Percentiles rank a stretch among this genome's conserved stretches.
Evolutionary conservation across 1,140 invertebrate genomes (phyloP).

Genomic region (Triops longicaudatus): DNA sequence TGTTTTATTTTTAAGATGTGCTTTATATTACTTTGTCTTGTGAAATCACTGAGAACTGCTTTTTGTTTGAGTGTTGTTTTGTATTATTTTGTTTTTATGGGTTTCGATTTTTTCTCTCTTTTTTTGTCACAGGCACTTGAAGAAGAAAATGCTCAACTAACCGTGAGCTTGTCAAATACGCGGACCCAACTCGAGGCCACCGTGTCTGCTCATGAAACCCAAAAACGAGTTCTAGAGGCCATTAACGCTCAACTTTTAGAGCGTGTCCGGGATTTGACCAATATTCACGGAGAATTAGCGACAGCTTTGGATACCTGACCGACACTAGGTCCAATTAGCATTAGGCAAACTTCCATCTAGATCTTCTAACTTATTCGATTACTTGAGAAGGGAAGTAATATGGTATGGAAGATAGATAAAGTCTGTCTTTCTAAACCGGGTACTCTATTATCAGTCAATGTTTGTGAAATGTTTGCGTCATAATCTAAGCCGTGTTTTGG

Average conservation of each 20-base stretch:
- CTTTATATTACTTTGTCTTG: background rate
- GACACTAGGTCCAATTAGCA: background rate
- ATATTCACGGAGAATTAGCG: conserved; percentile 72
- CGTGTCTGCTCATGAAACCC: conserved; percentile 68
- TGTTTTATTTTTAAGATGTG: background rate
- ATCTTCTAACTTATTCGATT: background rate
- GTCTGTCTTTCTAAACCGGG: background rate
- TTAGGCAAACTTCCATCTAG: background rate
- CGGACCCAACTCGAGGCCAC: conserved; percentile 76
- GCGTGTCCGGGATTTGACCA: conserved; percentile 75
- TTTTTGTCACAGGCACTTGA: conserved; percentile 46
- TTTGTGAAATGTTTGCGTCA: background rate
- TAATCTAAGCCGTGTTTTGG: conserved; percentile 11
- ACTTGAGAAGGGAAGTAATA: background rate
- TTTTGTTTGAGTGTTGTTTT: background rate
- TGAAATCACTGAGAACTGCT: background rate
- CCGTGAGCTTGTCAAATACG: conserved; percentile 59
- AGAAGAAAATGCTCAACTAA: conserved; percentile 63
- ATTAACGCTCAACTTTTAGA: conserved; percentile 71
- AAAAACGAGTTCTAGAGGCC: conserved; percentile 71
- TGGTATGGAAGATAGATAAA: background rate
- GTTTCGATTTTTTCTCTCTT: background rate
- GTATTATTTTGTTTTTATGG: background rate
- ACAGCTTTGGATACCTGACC: conserved; percentile 66
- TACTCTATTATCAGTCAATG: background rate